phyloP scores from a whole-genome alignment of 1,140 invertebrate species.

The Diorhabda carinulata region DNA sequence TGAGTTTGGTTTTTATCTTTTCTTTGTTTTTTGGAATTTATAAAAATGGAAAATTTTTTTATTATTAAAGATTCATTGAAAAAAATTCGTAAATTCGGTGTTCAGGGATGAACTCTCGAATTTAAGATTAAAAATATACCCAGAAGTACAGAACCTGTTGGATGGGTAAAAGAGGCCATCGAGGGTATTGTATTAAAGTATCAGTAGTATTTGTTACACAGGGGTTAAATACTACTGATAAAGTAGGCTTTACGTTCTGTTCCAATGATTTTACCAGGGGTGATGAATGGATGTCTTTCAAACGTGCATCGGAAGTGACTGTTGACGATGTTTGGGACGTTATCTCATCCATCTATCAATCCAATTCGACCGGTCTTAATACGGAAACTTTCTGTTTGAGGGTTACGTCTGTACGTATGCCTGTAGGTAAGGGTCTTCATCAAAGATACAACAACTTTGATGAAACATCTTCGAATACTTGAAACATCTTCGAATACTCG shows the following conservation, averaged over 20 bases:
- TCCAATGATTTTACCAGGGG: slow-evolving; percentile 9
- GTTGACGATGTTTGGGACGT: not conserved
- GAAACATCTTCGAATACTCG: too few species aligned
- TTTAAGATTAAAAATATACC: not conserved
- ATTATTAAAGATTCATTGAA: not conserved
- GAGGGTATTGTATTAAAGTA: not conserved
- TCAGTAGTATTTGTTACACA: too few species aligned
- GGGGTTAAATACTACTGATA: not conserved
- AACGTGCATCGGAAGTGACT: not conserved
- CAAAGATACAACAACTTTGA: too few species aligned
- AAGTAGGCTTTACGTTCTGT: slow-evolving; percentile 4
- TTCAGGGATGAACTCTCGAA: not conserved
- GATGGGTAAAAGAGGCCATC: not conserved
- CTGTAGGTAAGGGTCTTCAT: too few species aligned
- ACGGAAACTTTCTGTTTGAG: too few species aligned
- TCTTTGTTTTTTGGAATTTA: too few species aligned
- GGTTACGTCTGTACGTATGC: too few species aligned
- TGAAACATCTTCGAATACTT: too few species aligned
- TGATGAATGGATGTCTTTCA: slow-evolving; percentile 7
- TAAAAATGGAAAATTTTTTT: slow-evolving; percentile 8
- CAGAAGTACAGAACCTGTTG: not conserved
- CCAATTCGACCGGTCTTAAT: not conserved
- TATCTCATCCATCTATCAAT: not conserved
- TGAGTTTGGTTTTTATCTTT: too few species aligned
- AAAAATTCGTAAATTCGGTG: not conserved